Conservation (phyloP, 1,140 invertebrate genomes). For the Antheraea mylitta region DNA sequence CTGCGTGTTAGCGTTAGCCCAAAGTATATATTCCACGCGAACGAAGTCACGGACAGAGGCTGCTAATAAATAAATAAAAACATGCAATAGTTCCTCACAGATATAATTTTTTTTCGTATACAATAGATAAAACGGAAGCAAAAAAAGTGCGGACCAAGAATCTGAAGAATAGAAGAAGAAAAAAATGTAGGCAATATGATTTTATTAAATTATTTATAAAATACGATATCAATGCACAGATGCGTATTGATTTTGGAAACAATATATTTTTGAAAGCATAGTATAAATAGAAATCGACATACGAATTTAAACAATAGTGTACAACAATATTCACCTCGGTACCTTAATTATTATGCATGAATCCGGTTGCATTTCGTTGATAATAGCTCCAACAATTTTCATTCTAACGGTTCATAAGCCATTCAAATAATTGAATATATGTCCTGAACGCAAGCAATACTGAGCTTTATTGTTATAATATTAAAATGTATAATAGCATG, state of each 20-base stretch:
- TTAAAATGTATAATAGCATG: not conserved
- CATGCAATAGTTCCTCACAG: too few species aligned
- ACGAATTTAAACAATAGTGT: not conserved
- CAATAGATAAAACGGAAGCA: too few species aligned
- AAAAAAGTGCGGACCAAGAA: too few species aligned
- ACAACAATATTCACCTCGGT: not conserved
- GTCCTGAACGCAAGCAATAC: slow-evolving; percentile 15
- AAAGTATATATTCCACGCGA: too few species aligned
- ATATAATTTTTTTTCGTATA: too few species aligned
- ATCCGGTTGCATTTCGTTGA: slow-evolving; percentile 15
- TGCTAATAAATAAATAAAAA: too few species aligned
- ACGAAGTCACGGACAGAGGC: too few species aligned
- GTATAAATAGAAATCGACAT: not conserved
- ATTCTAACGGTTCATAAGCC: slow-evolving; percentile 27
- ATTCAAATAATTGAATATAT: slow-evolving; percentile 18
- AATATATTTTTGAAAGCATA: not conserved
- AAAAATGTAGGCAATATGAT: too few species aligned
- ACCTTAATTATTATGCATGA: slow-evolving; percentile 13
- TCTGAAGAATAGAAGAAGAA: too few species aligned
- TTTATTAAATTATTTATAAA: too few species aligned
- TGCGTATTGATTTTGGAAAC: not conserved
- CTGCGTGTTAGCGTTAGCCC: too few species aligned
- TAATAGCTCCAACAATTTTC: slow-evolving; percentile 29
- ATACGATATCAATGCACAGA: too few species aligned
- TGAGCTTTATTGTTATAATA: slow-evolving; percentile 8